A percentile compares a stretch with the other conserved stretches of the same genome.
phyloP scores from a whole-genome alignment of 2,113 vertebrate species.

The Aspiorhynchus laticeps region DNA sequence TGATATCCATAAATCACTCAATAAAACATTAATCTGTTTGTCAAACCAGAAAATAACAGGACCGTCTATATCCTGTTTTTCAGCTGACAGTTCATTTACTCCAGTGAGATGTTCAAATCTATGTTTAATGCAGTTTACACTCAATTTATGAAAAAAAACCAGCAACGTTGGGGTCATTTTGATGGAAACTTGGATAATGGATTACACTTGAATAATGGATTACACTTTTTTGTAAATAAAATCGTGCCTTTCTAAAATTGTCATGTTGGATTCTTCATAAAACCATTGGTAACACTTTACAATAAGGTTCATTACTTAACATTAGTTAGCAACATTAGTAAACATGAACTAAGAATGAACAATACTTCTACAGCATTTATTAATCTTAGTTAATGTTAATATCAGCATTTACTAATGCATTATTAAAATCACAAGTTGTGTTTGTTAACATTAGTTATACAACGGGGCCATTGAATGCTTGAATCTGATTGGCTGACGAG shows the following conservation, averaged over 20 bases:
- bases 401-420: no score
- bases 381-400: no score
- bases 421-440: no score
- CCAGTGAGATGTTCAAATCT: not conserved
- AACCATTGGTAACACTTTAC: no score
- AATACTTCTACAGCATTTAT: no score
- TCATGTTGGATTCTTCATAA: not conserved
- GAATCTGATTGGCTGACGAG: no score
- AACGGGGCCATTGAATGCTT: no score
- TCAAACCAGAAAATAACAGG: not conserved
- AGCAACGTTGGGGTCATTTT: not conserved
- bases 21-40: constrained; percentile 12
- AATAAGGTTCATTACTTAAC: no score
- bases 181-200: not conserved
- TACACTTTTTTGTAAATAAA: not conserved
- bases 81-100: not conserved
- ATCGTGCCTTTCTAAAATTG: not conserved
- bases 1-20: constrained; percentile 24
- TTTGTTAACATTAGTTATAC: no score
- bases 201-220: no score
- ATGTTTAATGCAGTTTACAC: not conserved
- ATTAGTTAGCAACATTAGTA: no score
- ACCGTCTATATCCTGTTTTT: constrained; percentile 2
- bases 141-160: not conserved
- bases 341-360: no score